Evolutionary conservation across 2,113 vertebrate species (phyloP).

Genomic region (Aldabrachelys gigantea): DNA sequence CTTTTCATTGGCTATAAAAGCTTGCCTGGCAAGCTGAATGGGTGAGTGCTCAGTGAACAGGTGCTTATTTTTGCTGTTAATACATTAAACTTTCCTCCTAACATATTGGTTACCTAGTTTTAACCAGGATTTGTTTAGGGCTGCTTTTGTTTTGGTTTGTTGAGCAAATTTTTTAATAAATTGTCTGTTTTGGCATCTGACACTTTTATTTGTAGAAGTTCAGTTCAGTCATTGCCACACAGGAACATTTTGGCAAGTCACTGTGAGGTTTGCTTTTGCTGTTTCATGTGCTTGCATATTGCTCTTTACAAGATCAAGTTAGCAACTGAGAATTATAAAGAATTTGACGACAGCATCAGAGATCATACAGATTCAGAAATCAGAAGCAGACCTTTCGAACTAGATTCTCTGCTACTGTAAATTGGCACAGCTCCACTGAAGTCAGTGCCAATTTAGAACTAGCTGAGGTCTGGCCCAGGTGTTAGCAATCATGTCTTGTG

Average conservation of each 20-base stretch:
- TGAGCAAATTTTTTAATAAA: neutral
- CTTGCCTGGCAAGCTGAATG: neutral
- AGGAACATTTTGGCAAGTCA: neutral
- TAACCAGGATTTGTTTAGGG: neutral
- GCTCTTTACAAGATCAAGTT: neutral
- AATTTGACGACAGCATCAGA: neutral
- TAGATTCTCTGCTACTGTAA: rapidly evolving
- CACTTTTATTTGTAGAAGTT: neutral
- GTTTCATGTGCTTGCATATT: neutral
- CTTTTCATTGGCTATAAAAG: neutral
- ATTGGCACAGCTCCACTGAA: neutral
- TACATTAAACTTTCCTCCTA: neutral
- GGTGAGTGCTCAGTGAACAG: neutral
- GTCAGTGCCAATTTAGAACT: rapidly evolving
- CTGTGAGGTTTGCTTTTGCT: neutral
- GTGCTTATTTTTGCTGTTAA: neutral
- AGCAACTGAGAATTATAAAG: rapidly evolving
- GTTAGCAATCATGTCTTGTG: neutral
- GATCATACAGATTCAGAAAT: neutral
- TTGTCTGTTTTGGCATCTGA: neutral
- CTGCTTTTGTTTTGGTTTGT: neutral
- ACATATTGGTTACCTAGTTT: neutral
- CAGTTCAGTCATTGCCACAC: neutral
- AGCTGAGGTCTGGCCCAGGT: neutral
- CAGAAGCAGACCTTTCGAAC: rapidly evolving